These are phyloP conservation scores for Amblyopsis hoosieri DNA, from an alignment of 2,797 vertebrate genomes.

Conservation along the genomic window DNA sequence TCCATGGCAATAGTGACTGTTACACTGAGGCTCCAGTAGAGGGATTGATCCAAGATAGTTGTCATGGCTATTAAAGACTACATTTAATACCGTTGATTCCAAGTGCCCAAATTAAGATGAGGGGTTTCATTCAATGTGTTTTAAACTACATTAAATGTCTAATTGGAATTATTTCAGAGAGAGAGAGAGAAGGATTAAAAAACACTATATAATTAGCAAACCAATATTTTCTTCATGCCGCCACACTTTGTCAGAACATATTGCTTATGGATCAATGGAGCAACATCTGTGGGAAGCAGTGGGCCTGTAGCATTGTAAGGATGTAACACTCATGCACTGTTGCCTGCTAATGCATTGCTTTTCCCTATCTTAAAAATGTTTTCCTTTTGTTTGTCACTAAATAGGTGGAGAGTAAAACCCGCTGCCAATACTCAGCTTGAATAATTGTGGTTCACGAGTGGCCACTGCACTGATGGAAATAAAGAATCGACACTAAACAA, in stretches of 20 bases:
- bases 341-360: constrained; percentile 10
- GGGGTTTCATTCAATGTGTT: no score
- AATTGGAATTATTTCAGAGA: neutral
- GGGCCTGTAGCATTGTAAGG: constrained; percentile 3
- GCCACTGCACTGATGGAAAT: constrained; percentile 59
- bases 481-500: constrained; percentile 67
- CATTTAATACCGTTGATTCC: no score
- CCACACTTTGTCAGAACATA: constrained; percentile 23
- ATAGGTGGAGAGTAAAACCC: constrained; percentile 58
- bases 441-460: constrained; percentile 70
- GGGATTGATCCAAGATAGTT: no score
- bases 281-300: neutral
- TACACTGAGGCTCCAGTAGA: neutral
- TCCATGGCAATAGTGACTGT: neutral
- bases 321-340: constrained; percentile 6
- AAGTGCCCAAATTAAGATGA: no score
- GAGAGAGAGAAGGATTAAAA: neutral
- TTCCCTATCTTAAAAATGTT: constrained; percentile 39
- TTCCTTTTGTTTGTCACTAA: constrained; percentile 47
- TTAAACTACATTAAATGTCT: no score
- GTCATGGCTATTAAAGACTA: no score
- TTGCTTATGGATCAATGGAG: constrained; percentile 15
- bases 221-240: constrained; percentile 18
- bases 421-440: constrained; percentile 69
- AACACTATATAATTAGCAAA: constrained; percentile 18